A percentile compares a stretch with the other conserved stretches of the same genome.
phyloP scores from a whole-genome alignment of 2,113 vertebrate genomes.

The Blennius ocellaris region DNA sequence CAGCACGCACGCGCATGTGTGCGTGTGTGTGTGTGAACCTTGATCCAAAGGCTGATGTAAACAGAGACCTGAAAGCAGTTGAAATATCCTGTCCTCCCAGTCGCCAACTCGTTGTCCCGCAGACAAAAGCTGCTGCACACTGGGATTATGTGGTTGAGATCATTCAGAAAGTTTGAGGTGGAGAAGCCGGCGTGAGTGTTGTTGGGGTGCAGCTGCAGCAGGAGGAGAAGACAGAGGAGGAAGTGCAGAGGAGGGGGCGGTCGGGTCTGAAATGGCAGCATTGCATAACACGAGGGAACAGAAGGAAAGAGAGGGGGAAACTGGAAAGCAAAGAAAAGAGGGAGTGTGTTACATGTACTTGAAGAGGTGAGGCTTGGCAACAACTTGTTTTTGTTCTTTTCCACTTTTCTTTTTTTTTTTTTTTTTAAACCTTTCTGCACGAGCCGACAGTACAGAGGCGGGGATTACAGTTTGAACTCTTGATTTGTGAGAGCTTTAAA shows the following conservation, averaged over 20 bases:
- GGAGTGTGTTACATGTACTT: constrained; percentile 39
- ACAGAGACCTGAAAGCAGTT: background rate
- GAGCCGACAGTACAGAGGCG: constrained; percentile 5
- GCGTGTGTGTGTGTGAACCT: background rate
- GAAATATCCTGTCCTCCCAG: constrained; percentile 17
- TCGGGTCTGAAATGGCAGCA: constrained; percentile 65
- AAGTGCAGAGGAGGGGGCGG: constrained; percentile 39
- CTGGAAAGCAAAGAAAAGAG: constrained; percentile 42
- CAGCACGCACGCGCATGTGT: too few species aligned
- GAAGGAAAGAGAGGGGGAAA: constrained; percentile 58
- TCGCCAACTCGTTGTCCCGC: constrained; percentile 1
- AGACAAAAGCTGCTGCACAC: background rate
- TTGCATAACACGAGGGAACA: constrained; percentile 80
- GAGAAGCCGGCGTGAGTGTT: constrained; percentile 27
- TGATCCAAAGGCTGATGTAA: constrained; percentile 2
- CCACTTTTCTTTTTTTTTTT: background rate
- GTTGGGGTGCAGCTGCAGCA: constrained; percentile 16
- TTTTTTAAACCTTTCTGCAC: constrained; percentile 14
- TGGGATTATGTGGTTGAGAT: background rate
- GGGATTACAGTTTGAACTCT: too few species aligned
- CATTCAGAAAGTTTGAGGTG: constrained; percentile 24
- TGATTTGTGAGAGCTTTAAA: background rate
- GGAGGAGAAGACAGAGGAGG: constrained; percentile 8
- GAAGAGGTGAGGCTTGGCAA: constrained; percentile 59
- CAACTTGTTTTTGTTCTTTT: constrained; percentile 33